phyloP scores from a whole-genome alignment of 2,113 vertebrate genomes.

The Rhinogobius similis region DNA sequence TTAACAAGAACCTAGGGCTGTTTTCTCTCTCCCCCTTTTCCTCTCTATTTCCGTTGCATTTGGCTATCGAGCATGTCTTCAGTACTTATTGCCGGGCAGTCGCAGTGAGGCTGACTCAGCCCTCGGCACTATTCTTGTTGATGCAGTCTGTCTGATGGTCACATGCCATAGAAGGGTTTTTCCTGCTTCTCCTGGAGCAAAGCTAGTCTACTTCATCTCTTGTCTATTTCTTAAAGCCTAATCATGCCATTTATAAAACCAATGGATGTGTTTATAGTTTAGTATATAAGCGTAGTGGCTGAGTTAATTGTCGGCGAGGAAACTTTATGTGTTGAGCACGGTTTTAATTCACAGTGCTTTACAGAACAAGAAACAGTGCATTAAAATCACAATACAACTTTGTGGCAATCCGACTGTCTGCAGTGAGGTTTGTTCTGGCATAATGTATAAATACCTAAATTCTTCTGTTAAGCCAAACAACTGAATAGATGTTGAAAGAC shows the following conservation, averaged over 20 bases:
- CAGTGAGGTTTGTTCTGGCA: no score
- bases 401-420: no score
- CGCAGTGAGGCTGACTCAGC: slow-evolving; percentile 77
- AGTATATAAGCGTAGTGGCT: slow-evolving; percentile 48
- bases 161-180: slow-evolving; percentile 64
- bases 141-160: slow-evolving; percentile 69
- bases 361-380: no score
- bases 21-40: slow-evolving; percentile 50
- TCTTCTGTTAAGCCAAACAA: no score
- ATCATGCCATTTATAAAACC: slow-evolving; percentile 64
- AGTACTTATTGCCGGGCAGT: slow-evolving; percentile 60
- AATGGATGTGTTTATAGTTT: slow-evolving; percentile 67
- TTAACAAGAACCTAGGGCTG: slow-evolving; percentile 61
- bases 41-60: slow-evolving; percentile 45
- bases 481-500: slow-evolving; percentile 27
- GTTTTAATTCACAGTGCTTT: no score
- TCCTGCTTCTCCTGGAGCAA: slow-evolving; percentile 64
- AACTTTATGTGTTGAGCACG: no score
- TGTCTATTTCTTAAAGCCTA: slow-evolving; percentile 60
- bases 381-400: no score
- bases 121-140: slow-evolving; percentile 71
- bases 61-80: slow-evolving; percentile 57
- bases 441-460: no score
- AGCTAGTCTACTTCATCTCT: slow-evolving; percentile 32
- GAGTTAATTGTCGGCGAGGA: slow-evolving; percentile 43